Evolutionary conservation across 2,113 vertebrate species (phyloP).

Genomic region (Spea bombifrons): DNA sequence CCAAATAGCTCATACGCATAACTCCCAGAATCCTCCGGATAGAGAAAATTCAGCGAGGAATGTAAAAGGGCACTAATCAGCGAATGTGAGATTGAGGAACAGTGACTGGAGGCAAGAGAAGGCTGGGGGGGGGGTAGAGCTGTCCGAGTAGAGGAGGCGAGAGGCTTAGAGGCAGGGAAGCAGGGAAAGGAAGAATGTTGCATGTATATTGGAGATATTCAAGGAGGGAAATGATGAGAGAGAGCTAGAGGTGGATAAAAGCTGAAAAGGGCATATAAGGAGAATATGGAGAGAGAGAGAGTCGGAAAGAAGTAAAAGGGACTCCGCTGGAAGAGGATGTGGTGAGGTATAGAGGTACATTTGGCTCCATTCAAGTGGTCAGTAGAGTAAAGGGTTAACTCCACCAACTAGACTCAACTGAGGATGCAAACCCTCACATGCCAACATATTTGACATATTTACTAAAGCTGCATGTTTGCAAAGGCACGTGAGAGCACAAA

Average conservation of each 20-base stretch:
- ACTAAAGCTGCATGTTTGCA: too few species aligned
- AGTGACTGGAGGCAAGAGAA: background rate
- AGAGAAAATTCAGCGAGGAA: background rate
- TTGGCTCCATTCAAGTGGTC: too few species aligned
- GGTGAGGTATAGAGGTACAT: too few species aligned
- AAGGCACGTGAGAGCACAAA: too few species aligned
- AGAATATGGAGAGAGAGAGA: background rate
- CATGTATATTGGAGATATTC: too few species aligned
- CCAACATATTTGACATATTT: too few species aligned
- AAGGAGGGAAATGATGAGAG: background rate
- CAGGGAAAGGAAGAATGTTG: background rate
- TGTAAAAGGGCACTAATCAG: background rate
- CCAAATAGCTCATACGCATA: conserved; percentile 20
- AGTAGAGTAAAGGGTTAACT: too few species aligned
- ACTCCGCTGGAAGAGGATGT: too few species aligned
- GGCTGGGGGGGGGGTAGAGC: background rate
- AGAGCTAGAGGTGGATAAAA: background rate
- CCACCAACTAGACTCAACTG: too few species aligned
- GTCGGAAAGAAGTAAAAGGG: background rate
- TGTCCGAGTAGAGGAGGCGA: background rate
- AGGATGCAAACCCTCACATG: too few species aligned
- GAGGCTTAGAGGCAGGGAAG: background rate
- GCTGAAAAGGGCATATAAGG: background rate
- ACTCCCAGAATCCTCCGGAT: conserved; percentile 23
- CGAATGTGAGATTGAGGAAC: background rate